Conservation (phyloP, 2,113 vertebrate genomes). For the Lepidothrix coronata region DNA sequence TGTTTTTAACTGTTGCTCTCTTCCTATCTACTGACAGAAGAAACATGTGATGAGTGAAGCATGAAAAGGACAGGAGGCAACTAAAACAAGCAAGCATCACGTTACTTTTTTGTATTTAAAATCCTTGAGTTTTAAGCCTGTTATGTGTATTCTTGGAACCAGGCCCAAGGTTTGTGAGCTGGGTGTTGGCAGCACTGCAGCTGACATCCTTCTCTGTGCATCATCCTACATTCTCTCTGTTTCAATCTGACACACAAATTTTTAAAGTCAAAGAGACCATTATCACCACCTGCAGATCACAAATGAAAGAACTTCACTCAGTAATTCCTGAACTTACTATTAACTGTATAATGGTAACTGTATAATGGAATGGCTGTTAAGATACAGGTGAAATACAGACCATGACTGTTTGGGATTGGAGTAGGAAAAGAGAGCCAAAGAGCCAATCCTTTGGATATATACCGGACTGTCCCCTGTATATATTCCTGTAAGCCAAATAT, state of each 20-base stretch:
- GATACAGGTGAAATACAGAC: background rate
- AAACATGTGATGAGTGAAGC: background rate
- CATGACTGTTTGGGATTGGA: background rate
- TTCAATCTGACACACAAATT: background rate
- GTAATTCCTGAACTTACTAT: background rate
- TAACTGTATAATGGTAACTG: background rate
- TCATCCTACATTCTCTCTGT: background rate
- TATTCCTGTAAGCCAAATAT: background rate
- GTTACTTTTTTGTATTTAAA: background rate
- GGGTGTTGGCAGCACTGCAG: background rate
- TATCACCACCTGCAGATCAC: background rate
- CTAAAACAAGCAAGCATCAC: background rate
- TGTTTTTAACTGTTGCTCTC: background rate
- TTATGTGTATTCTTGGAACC: background rate
- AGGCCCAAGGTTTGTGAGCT: background rate
- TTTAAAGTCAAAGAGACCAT: background rate
- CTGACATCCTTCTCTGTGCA: background rate
- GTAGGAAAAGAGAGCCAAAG: background rate
- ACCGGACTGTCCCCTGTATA: background rate
- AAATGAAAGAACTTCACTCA: background rate
- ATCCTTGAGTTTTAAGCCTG: background rate
- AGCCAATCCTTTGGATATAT: background rate
- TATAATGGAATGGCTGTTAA: background rate
- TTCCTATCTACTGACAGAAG: background rate
- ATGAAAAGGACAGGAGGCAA: background rate